A percentile compares a stretch with the other conserved stretches of the same genome.
phyloP scores from a whole-genome alignment of 2,888 invertebrate genomes.

The Pedicia rivosa region DNA sequence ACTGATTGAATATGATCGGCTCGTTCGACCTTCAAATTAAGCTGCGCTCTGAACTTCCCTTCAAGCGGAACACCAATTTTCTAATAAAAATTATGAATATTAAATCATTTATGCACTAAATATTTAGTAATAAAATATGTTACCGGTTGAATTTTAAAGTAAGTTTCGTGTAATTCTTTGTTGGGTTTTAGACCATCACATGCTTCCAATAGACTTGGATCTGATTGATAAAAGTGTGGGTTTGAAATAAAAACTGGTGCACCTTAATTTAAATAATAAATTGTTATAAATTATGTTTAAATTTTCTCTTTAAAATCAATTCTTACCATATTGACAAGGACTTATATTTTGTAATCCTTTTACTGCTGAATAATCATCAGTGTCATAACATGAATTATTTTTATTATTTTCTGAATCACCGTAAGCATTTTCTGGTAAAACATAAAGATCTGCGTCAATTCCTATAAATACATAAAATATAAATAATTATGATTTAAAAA shows the following conservation, averaged over 20 bases:
- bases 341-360: conserved; percentile 72
- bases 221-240: conserved; percentile 77
- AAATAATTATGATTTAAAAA: not conserved
- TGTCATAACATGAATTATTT: conserved; percentile 57
- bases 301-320: not conserved
- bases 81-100: conserved; percentile 31
- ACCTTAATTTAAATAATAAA: conserved; percentile 36
- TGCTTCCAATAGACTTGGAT: conserved; percentile 44
- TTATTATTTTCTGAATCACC: conserved; percentile 46
- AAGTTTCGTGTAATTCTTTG: conserved; percentile 52
- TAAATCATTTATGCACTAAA: not conserved
- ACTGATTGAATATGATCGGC: conserved; percentile 56
- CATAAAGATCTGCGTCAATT: conserved; percentile 55
- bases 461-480: conserved; percentile 30
- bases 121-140: conserved; percentile 1
- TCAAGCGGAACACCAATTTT: conserved; percentile 74
- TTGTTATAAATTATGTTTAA: not conserved
- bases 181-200: conserved; percentile 59
- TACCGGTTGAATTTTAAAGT: conserved; percentile 76
- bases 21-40: conserved; percentile 64
- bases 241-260: conserved; percentile 80
- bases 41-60: conserved; percentile 63
- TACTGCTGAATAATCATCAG: conserved; percentile 46
- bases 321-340: conserved; percentile 70
- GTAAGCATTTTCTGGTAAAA: conserved; percentile 52